Conservation (phyloP, 2,113 vertebrate genomes). For the Empidonax alnorum region DNA sequence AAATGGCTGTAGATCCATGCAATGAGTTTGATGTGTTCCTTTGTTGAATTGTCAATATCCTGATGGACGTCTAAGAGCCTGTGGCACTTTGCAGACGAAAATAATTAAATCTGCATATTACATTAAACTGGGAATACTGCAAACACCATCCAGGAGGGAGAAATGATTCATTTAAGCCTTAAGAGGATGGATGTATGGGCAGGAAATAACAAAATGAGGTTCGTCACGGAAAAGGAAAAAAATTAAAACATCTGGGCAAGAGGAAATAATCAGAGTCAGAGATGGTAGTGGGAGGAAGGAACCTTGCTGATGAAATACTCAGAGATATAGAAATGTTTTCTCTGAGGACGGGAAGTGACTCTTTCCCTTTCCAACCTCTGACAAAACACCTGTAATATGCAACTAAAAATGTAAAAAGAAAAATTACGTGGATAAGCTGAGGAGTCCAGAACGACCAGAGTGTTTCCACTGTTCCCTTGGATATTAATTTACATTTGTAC, state of each 20-base stretch:
- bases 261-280: constrained; percentile 42
- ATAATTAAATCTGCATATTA: constrained; percentile 8
- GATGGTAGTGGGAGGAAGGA: constrained; percentile 47
- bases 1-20: neutral
- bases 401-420: neutral
- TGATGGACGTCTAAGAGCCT: neutral
- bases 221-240: neutral
- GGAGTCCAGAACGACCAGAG: neutral
- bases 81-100: constrained; percentile 16
- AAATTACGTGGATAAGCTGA: neutral
- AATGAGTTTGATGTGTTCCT: neutral
- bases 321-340: neutral
- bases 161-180: constrained; percentile 26
- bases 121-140: neutral
- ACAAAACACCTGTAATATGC: neutral
- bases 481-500: neutral
- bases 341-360: neutral
- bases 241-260: constrained; percentile 49
- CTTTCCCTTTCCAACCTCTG: neutral
- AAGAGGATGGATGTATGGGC: neutral
- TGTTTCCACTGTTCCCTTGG: neutral
- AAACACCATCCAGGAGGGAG: neutral
- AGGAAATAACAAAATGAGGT: constrained; percentile 59
- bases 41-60: neutral
- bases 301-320: constrained; percentile 46